Conservation (phyloP, 2,113 vertebrate genomes). For the Trinectes maculatus region DNA sequence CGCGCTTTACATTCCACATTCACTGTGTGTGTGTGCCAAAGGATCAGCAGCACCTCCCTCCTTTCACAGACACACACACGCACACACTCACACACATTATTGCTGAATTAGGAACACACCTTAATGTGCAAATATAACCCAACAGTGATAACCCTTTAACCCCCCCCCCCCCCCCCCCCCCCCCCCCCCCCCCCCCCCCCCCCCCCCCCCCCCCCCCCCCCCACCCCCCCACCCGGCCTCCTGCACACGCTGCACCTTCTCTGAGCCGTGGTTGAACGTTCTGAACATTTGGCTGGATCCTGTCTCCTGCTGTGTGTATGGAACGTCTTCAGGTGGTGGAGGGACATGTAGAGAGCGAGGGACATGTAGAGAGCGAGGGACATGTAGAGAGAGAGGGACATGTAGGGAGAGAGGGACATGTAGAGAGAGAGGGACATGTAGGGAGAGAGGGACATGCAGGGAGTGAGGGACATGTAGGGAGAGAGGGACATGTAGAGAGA, state of each 20-base stretch:
- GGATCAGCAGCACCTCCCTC: constrained; percentile 3
- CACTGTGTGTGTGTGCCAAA: background rate
- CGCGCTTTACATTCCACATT: background rate
- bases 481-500: too few relatives aligned
- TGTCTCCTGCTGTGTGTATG: too few relatives aligned
- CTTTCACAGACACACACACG: background rate
- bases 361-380: too few relatives aligned
- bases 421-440: too few relatives aligned
- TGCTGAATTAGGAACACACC: constrained; percentile 1
- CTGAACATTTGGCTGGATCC: constrained; percentile 2
- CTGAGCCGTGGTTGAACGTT: background rate
- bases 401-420: too few relatives aligned
- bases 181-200: background rate
- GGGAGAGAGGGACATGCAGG: too few relatives aligned
- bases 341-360: too few relatives aligned
- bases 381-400: too few relatives aligned
- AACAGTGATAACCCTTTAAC: too few relatives aligned
- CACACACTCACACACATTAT: constrained; percentile 4
- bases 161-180: background rate
- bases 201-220: background rate
- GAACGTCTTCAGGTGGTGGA: background rate
- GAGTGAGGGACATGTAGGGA: too few relatives aligned
- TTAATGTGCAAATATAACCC: constrained; percentile 5
- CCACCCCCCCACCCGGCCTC: background rate
- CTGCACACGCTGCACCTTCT: background rate